A percentile compares a stretch with the other conserved stretches of the same genome.
phyloP scores from a whole-genome alignment of 2,888 invertebrate species.

The Drosophila demipolita region DNA sequence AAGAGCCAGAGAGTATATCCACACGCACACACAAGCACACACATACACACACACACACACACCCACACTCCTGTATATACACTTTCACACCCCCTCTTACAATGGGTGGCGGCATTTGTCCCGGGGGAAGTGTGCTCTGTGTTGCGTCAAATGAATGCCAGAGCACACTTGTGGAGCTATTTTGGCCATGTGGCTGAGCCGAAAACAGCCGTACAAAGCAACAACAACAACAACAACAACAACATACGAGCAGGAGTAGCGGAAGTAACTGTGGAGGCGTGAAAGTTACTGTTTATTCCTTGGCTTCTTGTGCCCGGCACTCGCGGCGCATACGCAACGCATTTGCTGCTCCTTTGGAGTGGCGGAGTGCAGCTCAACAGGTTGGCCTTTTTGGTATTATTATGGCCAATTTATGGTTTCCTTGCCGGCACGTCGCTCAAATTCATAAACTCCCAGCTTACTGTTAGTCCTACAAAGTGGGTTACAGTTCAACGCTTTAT shows the following conservation, averaged over 20 bases:
- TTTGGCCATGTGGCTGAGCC: slow-evolving; percentile 44
- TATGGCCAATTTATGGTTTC: slow-evolving; percentile 63
- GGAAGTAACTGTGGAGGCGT: slow-evolving; percentile 25
- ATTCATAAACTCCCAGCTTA: slow-evolving; percentile 17
- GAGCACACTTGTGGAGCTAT: slow-evolving; percentile 73
- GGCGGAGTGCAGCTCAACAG: slow-evolving; percentile 51
- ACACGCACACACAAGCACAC: slow-evolving; percentile 17
- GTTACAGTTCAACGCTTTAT: background rate
- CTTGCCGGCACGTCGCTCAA: slow-evolving; percentile 20
- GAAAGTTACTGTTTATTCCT: slow-evolving; percentile 38
- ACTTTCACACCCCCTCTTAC: background rate
- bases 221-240: slow-evolving; percentile 6
- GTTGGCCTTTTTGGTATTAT: slow-evolving; percentile 43
- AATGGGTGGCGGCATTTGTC: background rate
- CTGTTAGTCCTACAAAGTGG: background rate
- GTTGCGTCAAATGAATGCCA: slow-evolving; percentile 48
- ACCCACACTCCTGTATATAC: background rate
- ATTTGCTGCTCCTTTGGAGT: slow-evolving; percentile 13
- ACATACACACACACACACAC: slow-evolving; percentile 3
- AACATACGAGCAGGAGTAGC: background rate
- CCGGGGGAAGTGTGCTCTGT: background rate
- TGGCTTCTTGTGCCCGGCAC: slow-evolving; percentile 39
- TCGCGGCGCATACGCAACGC: slow-evolving; percentile 67
- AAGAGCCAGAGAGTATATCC: slow-evolving; percentile 23
- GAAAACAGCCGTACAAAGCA: slow-evolving; percentile 23